Conservation (phyloP, 2,888 invertebrate species). For the Seladonia tumulorum region DNA sequence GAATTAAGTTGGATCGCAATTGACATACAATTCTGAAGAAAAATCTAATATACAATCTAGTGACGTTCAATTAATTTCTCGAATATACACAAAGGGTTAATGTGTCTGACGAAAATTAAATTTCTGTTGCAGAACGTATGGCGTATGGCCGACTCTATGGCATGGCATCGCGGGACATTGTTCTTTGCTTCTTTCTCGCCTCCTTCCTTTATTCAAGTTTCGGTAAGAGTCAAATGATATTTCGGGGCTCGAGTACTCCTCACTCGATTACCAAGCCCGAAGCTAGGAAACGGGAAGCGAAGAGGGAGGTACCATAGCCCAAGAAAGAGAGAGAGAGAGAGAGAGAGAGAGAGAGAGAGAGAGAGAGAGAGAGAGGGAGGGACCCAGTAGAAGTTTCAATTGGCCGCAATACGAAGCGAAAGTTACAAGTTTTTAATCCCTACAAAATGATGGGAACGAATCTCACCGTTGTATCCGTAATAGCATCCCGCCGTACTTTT, state of each 20-base stretch:
- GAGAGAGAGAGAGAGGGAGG: not conserved
- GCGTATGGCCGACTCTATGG: constrained; percentile 75
- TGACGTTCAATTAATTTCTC: not conserved
- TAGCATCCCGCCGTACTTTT: constrained; percentile 42
- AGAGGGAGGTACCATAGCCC: not conserved
- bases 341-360: not conserved
- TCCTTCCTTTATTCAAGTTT: constrained; percentile 70
- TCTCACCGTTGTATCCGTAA: constrained; percentile 43
- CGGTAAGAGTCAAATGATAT: constrained; percentile 70
- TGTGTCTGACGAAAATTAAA: not conserved
- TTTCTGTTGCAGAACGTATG: constrained; percentile 71
- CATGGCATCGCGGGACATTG: constrained; percentile 76
- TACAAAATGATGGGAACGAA: constrained; percentile 65
- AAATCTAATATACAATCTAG: not conserved
- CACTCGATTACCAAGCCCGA: constrained; percentile 10
- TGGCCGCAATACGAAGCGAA: constrained; percentile 46
- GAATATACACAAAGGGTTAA: not conserved
- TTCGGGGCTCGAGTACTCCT: constrained; percentile 26
- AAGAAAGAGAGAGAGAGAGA: not conserved
- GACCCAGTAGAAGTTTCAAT: constrained; percentile 34
- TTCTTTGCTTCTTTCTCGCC: constrained; percentile 70
- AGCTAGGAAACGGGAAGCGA: not conserved
- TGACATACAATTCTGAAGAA: not conserved
- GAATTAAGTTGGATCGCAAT: not conserved
- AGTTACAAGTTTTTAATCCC: constrained; percentile 68